A percentile compares a stretch with the other conserved stretches of the same genome.
Evolutionary conservation across 2,797 vertebrate genomes (phyloP).

Genomic region (Rhabdomys pumilio): DNA sequence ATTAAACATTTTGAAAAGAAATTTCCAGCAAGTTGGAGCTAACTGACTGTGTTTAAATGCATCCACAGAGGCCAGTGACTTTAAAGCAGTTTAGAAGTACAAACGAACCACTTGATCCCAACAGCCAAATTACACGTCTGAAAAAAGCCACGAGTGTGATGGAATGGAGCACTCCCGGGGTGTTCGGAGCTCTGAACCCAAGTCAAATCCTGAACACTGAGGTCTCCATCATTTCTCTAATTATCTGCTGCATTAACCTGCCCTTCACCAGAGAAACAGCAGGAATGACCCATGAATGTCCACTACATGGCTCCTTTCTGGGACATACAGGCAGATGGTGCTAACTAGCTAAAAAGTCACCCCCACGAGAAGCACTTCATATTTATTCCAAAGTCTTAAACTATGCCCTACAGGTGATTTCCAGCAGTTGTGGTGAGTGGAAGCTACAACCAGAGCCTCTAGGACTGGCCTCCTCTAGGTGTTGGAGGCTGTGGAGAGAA

Average conservation of each 20-base stretch:
- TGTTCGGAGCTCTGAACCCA: conserved; percentile 63
- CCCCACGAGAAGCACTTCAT: neutral
- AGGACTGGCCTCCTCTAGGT: neutral
- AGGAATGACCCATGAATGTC: neutral
- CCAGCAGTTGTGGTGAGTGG: neutral
- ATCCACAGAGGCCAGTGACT: conserved; percentile 74
- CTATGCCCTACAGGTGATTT: neutral
- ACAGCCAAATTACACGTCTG: conserved; percentile 78
- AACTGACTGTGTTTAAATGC: conserved; percentile 75
- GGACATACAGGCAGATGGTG: neutral
- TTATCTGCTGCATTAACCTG: conserved; percentile 4
- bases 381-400: neutral
- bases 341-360: neutral
- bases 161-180: conserved; percentile 58
- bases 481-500: rapidly evolving
- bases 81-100: conserved; percentile 80
- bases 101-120: conserved; percentile 85
- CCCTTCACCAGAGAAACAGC: neutral
- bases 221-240: conserved; percentile 43
- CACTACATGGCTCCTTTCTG: neutral
- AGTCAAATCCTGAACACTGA: conserved; percentile 72
- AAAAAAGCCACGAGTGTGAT: conserved; percentile 72
- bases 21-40: conserved; percentile 74
- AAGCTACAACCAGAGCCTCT: neutral
- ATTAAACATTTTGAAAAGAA: conserved; percentile 75